These are phyloP conservation scores for Damaliscus lunatus DNA, from an alignment of 2,113 vertebrate genomes.

Conservation along the genomic window DNA sequence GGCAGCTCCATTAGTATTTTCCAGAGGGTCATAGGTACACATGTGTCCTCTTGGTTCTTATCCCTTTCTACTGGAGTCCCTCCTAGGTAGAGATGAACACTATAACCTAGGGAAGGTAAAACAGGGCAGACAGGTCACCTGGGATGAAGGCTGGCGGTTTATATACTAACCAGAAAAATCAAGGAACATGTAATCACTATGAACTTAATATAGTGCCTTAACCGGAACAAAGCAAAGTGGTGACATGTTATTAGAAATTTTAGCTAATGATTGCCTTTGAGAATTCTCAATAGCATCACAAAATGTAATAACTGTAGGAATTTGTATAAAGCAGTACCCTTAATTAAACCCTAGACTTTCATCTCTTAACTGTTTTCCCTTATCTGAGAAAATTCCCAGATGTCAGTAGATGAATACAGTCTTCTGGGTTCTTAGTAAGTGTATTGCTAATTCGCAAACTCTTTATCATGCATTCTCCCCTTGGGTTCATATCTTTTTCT, in stretches of 20 bases:
- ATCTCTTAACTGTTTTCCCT: neutral
- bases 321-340: neutral
- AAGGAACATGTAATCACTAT: neutral
- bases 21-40: neutral
- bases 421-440: neutral
- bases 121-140: neutral
- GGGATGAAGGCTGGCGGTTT: neutral
- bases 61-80: neutral
- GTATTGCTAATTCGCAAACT: neutral
- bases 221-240: neutral
- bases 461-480: neutral
- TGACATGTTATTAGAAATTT: slow-evolving; percentile 19
- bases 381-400: neutral
- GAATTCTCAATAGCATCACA: slow-evolving; percentile 56
- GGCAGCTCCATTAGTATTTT: neutral
- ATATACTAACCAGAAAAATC: neutral
- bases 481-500: neutral
- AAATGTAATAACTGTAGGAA: neutral
- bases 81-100: neutral
- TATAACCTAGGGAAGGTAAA: neutral
- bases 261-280: neutral
- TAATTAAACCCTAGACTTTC: neutral
- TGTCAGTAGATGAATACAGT: neutral
- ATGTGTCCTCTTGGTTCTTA: neutral
- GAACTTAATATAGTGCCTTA: neutral